Base-by-base conservation (phyloP, 2,797 vertebrate species). In the Trachurus trachurus region DNA sequence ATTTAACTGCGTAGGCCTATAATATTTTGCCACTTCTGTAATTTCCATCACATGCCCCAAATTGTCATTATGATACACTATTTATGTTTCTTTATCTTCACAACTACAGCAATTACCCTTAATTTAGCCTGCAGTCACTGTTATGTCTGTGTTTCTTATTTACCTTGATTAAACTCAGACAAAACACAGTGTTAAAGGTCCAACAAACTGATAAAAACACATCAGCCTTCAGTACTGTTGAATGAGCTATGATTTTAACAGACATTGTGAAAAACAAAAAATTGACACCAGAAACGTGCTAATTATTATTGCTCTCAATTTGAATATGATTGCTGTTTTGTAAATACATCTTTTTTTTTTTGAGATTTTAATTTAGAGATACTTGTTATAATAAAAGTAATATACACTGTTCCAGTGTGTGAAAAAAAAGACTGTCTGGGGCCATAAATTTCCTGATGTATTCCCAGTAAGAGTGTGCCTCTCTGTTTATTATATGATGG, bases 401-500 rank as follows among this genome's bases (percentile, higher is more conserved):
- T 19, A 1, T 47, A 29, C 1, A n/a, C 11, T 22, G 26, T 42
- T 61, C 7, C 50, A 39, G 10, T 16, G 37, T 22, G 11, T 60
- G 1, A 26, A 39, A 34, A 26, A 31, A 34, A 34, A 5, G 2
- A 34, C 31, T 34, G 16, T 40, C 63, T 50, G 2, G 37, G 62
- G 39, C 54, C 53, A 54, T 69, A 22, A 42, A 71, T 58, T 2
- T 37, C 42, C 34, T 59, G 1, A 71, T 47, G 40, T 62, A 50
- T 59, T 69, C 70, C 42, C 13, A 0, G 21, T 60, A 47, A 50
- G 39, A 74, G 74, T 34, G 29, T 17, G 12, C 6, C 47, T 71
- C 44, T 57, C 49, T 61, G 42, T 69, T 60, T 59, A 26, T 80
- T 29, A 19, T 62, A 29, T 42, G 50, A 70, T 26, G 54, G 37